These are phyloP conservation scores for Microcebus ravelobensis DNA, from an alignment of 2,113 vertebrate genomes.

Conservation along the genomic window DNA sequence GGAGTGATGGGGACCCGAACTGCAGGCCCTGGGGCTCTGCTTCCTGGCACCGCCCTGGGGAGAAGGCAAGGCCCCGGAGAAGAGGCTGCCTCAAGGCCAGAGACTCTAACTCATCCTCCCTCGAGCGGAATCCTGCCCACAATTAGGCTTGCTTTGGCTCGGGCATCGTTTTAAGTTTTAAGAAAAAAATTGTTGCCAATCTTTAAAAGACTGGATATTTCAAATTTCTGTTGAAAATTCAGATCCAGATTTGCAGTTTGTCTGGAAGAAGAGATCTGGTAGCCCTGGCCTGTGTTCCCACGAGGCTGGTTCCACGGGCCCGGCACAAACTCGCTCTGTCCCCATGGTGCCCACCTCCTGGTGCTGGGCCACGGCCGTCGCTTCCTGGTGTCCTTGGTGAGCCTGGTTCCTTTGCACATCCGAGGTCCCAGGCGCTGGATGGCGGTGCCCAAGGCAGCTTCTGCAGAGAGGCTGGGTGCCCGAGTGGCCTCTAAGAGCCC, in stretches of 20 bases:
- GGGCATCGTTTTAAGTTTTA: not conserved
- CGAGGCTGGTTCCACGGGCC: not conserved
- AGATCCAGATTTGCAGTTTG: not conserved
- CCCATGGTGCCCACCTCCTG: not conserved
- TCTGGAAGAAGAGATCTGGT: not conserved
- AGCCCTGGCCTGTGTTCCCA: not conserved
- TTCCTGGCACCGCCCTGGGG: rapidly evolving
- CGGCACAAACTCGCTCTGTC: not conserved
- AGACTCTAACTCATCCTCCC: not conserved
- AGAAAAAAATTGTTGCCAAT: not conserved
- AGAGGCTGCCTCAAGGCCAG: not conserved
- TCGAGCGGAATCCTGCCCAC: not conserved
- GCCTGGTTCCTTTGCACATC: not conserved
- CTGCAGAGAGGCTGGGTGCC: too few species aligned
- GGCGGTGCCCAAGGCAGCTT: not conserved
- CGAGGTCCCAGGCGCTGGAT: not conserved
- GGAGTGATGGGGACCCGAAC: not conserved
- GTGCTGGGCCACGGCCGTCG: not conserved
- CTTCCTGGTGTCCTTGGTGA: not conserved
- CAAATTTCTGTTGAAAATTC: constrained; percentile 38
- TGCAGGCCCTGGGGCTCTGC: not conserved
- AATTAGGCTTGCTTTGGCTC: not conserved
- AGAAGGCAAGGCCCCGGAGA: not conserved
- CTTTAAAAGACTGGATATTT: not conserved
- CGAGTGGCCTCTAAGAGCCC: not conserved